Conservation (phyloP, 2,797 vertebrate species). For the Phrynocephalus guinanensis region DNA sequence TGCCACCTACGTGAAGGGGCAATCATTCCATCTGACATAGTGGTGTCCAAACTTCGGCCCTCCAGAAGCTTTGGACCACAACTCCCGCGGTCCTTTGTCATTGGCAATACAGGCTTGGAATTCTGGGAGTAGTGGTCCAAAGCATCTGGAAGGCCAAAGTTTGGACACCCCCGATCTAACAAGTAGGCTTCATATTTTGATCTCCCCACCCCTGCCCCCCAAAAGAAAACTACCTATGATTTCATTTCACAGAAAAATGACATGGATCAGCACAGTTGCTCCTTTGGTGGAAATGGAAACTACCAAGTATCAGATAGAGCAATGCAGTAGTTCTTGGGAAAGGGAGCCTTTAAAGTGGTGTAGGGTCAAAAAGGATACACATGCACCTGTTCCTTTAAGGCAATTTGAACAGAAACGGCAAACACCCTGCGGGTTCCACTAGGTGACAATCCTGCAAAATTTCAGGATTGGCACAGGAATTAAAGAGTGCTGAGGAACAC, state of each 20-base stretch:
- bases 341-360: neutral
- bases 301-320: neutral
- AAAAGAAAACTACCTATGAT: neutral
- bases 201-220: neutral
- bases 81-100: no score
- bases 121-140: no score
- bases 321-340: neutral
- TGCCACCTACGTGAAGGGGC: neutral
- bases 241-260: neutral
- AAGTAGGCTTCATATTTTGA: neutral
- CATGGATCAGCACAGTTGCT: neutral
- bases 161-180: neutral
- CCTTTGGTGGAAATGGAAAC: neutral
- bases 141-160: no score
- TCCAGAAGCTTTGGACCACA: no score
- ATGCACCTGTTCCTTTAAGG: neutral
- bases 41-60: no score
- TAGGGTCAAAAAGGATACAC: no score
- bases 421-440: neutral
- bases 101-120: no score
- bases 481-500: neutral
- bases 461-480: neutral
- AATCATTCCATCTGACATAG: neutral
- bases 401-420: neutral
- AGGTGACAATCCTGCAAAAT: neutral